Evolutionary conservation across 2,888 invertebrate species (phyloP).

Genomic region (Ceramica pisi): DNA sequence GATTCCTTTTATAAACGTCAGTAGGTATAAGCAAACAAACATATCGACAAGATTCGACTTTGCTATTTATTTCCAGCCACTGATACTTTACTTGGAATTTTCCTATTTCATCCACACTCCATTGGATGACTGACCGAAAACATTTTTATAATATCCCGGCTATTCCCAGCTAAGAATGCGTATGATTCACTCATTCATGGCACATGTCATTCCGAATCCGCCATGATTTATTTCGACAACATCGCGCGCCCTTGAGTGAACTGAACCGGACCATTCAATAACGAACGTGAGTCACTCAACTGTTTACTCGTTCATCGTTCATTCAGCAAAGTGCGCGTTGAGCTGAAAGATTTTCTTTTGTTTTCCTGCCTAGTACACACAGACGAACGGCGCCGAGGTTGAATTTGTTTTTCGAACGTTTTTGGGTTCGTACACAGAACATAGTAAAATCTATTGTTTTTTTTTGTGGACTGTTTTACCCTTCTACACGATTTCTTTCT

Average conservation of each 20-base stretch:
- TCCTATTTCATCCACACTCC: neutral
- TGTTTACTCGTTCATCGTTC: constrained; percentile 63
- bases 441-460: neutral
- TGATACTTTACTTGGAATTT: neutral
- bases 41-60: too few species aligned
- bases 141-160: constrained; percentile 21
- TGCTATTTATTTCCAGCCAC: neutral
- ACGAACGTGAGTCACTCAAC: constrained; percentile 64
- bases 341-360: constrained; percentile 55
- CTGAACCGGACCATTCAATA: constrained; percentile 64
- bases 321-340: constrained; percentile 58
- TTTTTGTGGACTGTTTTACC: neutral
- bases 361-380: constrained; percentile 47
- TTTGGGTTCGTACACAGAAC: constrained; percentile 4
- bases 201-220: constrained; percentile 55
- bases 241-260: constrained; percentile 60
- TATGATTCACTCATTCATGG: constrained; percentile 63
- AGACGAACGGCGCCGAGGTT: constrained; percentile 18
- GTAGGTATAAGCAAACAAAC: too few species aligned
- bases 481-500: neutral
- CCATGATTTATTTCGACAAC: constrained; percentile 61
- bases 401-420: constrained; percentile 23
- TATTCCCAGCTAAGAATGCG: constrained; percentile 37
- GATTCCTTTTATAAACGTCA: neutral
- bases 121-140: constrained; percentile 3